phyloP scores from a whole-genome alignment of 1,140 invertebrate species.

The Drosophila burlai region DNA sequence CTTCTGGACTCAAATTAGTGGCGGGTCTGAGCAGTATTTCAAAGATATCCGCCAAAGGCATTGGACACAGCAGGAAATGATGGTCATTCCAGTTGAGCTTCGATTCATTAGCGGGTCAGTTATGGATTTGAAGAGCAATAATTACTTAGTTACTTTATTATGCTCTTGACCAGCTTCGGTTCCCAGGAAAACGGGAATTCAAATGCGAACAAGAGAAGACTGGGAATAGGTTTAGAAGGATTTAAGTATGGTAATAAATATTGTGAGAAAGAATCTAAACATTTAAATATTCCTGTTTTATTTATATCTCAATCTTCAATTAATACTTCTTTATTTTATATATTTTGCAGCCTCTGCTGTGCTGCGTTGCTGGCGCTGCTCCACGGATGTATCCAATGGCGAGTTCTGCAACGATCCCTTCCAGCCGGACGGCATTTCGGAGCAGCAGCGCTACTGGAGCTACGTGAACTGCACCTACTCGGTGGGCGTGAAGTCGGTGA shows the following conservation, averaged over 20 bases:
- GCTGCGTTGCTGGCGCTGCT: conserved; percentile 84
- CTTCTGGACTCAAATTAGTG: conserved; percentile 71
- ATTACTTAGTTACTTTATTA: conserved; percentile 34
- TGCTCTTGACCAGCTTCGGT: not conserved
- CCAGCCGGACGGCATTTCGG: conserved; percentile 76
- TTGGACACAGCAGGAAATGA: conserved; percentile 56
- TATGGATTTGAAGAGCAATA: conserved; percentile 19
- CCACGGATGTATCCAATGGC: conserved; percentile 83
- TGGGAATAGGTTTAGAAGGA: not conserved
- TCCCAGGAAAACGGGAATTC: not conserved
- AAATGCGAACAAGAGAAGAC: not conserved
- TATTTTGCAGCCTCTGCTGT: conserved; percentile 65
- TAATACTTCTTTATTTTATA: no score
- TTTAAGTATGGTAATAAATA: not conserved
- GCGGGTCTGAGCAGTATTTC: conserved; percentile 52
- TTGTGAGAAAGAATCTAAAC: no score
- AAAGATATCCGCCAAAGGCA: conserved; percentile 59
- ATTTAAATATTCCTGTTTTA: not conserved
- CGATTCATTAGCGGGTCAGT: conserved; percentile 40
- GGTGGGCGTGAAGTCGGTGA: conserved; percentile 74
- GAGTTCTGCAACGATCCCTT: conserved; percentile 85
- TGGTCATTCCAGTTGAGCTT: conserved; percentile 27
- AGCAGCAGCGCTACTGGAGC: conserved; percentile 85
- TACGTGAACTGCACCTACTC: conserved; percentile 84
- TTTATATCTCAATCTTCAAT: not conserved